Base-by-base conservation (phyloP, 2,797 vertebrate genomes). In the Channa striata region DNA sequence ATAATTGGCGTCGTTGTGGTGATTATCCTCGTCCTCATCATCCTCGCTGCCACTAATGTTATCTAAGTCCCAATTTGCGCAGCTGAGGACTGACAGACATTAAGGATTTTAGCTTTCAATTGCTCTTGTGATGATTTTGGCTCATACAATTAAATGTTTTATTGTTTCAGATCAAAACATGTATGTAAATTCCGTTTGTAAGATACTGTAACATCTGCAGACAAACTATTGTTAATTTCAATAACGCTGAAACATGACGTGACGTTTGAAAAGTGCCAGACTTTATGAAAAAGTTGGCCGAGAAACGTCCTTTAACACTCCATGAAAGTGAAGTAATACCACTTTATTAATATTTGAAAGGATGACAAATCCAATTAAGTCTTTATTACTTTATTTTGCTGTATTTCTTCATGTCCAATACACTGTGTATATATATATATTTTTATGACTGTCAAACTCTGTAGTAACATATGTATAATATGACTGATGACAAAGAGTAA, bases 21-120 rank as follows among this genome's bases (percentile, higher is more conserved):
- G 43, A 64, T 94, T 62, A 69, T 95, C 60, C 1, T 95, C 11
- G 75, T 95, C 79, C 83, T 96, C 64, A 96, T 96, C 84, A 92
- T 96, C 81, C 93, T 96, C 65, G 72, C 93, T 54, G 93, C 94
- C 58, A 94, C 92, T 3, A 71, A 74, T 0, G 76, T 93, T 13
- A 96, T 95, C 52, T 91, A 74, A 75, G 46, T 25, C 19, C 9
- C 6, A 5, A 0, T 0, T 47, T 4, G 3, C 8, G 5, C 42
- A 2, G 7, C 51, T 50, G 37, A 21, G 58, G 66, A 68, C 51
- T 58, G 42, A 72, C 60, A 21, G 51, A 44, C 13, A 50, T 20
- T 14, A 33, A 8, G 39, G 50, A 20, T 53, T 20, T 59, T 50
- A 51, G 49, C 42, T 53, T 42, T 53, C 7, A 40, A 52, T 59